Evolutionary conservation across 2,888 invertebrate genomes (phyloP), one percentile per base, ranked within the genome.

Genomic region (Hydrotaea diabolus): DNA sequence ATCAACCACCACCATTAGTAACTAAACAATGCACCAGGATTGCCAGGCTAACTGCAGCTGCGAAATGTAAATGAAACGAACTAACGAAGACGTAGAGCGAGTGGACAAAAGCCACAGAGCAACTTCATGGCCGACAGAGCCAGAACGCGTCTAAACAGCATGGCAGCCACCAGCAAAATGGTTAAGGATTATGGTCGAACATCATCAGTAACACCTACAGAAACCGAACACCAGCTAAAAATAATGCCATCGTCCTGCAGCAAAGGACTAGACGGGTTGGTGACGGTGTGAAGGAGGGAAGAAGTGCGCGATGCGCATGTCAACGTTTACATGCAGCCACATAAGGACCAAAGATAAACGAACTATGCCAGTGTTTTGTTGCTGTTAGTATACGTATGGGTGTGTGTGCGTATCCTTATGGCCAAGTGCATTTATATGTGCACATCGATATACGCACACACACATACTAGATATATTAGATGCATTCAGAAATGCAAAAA

Each of bases 61-160:
- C 11, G 5, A 46, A 53, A 53, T 53, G 4, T 13, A 15, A 53
- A 53, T 53, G 53, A 17, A 8, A 53, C 19, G 49, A 49, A 49
- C 49, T 49, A 49, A n/a, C n/a, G 49, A 13, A 49, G 49, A 2
- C 2, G 49, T 49, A 7, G 49, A 62, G 31, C 31, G 23, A 62
- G 31, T 62, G 23, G 31, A 31, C 15, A n/a, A n/a, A 31, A n/a
- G 31, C 31, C 31, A 62, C 31, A 31, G 17, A 0, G 13, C 31
- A 15, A 15, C 46, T n/a, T 11, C 21, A 15, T 55, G 53, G 19
- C 9, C 53, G 49, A 15, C 43, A 17, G 9, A 77, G 75, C 80
- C 74, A 81, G 66, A 79, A 82, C 53, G 79, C 82, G 85, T 85
- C 85, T 85, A 85, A 85, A 85, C 79, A 80, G 85, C 43, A 39